These are phyloP conservation scores for Alaudala cheleensis DNA, from an alignment of 2,113 vertebrate species.

Conservation along the genomic window DNA sequence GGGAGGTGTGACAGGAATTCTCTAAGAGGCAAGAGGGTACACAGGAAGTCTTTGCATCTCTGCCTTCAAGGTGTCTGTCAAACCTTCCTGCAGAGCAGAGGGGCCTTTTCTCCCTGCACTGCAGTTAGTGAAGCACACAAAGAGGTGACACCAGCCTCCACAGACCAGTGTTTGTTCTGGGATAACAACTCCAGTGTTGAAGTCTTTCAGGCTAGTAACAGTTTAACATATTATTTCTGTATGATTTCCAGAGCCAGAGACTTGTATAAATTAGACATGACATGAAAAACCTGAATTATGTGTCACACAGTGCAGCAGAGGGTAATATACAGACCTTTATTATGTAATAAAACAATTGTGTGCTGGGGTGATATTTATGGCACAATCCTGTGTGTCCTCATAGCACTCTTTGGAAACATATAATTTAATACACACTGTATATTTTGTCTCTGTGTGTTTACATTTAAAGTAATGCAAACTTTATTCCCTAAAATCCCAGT, in stretches of 20 bases:
- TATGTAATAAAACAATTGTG: slow-evolving; percentile 67
- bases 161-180: background rate
- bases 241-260: slow-evolving; percentile 28
- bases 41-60: background rate
- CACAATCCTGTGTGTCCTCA: slow-evolving; percentile 40
- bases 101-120: background rate
- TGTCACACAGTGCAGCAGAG: background rate
- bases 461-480: slow-evolving; percentile 36
- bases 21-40: background rate
- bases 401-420: slow-evolving; percentile 55
- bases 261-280: slow-evolving; percentile 28
- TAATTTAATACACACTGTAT: slow-evolving; percentile 61
- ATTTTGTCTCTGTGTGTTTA: slow-evolving; percentile 60
- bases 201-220: background rate
- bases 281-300: slow-evolving; percentile 54
- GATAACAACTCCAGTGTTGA: background rate
- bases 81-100: background rate
- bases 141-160: background rate
- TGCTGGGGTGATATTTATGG: slow-evolving; percentile 60
- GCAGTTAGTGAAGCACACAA: background rate
- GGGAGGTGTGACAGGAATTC: background rate
- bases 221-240: background rate
- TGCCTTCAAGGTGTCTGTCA: background rate
- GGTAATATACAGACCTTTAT: slow-evolving; percentile 63
- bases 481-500: slow-evolving; percentile 41